phyloP scores from a whole-genome alignment of 2,113 vertebrate genomes.

The Aspiorhynchus laticeps region DNA sequence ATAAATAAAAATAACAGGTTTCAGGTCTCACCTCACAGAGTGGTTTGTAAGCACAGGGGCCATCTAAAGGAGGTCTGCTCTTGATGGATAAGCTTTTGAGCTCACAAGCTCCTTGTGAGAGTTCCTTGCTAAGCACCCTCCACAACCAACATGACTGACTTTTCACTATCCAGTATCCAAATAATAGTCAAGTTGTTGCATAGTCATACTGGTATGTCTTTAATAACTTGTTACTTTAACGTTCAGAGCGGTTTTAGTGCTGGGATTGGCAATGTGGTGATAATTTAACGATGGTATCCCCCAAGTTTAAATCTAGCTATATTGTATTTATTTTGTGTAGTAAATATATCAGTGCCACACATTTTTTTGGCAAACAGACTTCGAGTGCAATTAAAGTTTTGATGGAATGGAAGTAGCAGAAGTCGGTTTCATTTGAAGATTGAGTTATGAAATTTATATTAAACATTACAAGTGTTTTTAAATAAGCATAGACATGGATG shows the following conservation, averaged over 20 bases:
- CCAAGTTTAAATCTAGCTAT: not conserved
- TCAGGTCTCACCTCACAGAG: not conserved
- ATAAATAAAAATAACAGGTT: not conserved
- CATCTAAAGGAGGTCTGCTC: not conserved
- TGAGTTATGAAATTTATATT: not conserved
- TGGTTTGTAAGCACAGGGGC: not conserved
- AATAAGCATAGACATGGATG: not conserved
- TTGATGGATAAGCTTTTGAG: not conserved
- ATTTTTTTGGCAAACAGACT: not conserved
- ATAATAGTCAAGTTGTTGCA: not conserved
- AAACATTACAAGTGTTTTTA: too few species aligned
- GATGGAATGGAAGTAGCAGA: not conserved
- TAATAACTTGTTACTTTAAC: too few species aligned
- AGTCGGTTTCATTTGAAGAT: not conserved
- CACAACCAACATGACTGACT: not conserved
- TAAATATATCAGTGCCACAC: not conserved
- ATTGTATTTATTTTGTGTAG: not conserved
- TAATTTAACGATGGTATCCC: not conserved
- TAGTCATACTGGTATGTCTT: not conserved
- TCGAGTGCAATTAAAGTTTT: not conserved
- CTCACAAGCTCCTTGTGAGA: not conserved
- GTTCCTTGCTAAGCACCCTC: not conserved
- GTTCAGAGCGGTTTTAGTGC: not conserved
- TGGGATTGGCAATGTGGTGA: not conserved
- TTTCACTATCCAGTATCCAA: not conserved